These are phyloP conservation scores for Suricata suricatta DNA, from an alignment of 2,113 vertebrate species.

Conservation along the genomic window DNA sequence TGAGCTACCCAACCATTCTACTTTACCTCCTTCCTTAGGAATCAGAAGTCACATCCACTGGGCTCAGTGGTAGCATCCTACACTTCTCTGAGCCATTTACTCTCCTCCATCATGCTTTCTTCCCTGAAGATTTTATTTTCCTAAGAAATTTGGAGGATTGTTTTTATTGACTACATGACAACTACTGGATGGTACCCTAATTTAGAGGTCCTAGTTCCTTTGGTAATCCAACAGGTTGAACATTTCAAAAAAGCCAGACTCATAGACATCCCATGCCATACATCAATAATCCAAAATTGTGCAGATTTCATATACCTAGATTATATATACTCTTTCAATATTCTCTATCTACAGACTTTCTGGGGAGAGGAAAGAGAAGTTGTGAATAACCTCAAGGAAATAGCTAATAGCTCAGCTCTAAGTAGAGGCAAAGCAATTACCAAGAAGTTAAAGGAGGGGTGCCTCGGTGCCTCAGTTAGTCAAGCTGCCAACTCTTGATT, in stretches of 20 bases:
- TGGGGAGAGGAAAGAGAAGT: background rate
- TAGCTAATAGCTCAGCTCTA: background rate
- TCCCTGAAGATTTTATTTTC: background rate
- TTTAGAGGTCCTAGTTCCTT: background rate
- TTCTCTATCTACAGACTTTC: background rate
- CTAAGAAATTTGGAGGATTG: background rate
- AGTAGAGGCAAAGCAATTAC: background rate
- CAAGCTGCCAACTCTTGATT: too few species aligned
- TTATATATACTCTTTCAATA: background rate
- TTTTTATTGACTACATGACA: background rate
- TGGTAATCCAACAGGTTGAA: background rate
- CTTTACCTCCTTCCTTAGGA: background rate
- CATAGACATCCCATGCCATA: background rate
- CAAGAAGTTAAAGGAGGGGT: too few species aligned
- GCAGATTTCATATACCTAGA: background rate
- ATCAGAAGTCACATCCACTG: background rate
- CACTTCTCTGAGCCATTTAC: background rate
- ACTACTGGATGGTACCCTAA: background rate
- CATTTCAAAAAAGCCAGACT: background rate
- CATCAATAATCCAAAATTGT: background rate
- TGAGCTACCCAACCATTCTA: background rate
- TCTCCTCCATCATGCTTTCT: background rate
- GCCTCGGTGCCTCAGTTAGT: too few species aligned
- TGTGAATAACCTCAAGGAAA: background rate
- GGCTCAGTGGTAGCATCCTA: background rate